Percentiles rank a stretch among this genome's conserved stretches.
Conservation (phyloP, 2,113 vertebrate species). For the Semnornis frantzii region DNA sequence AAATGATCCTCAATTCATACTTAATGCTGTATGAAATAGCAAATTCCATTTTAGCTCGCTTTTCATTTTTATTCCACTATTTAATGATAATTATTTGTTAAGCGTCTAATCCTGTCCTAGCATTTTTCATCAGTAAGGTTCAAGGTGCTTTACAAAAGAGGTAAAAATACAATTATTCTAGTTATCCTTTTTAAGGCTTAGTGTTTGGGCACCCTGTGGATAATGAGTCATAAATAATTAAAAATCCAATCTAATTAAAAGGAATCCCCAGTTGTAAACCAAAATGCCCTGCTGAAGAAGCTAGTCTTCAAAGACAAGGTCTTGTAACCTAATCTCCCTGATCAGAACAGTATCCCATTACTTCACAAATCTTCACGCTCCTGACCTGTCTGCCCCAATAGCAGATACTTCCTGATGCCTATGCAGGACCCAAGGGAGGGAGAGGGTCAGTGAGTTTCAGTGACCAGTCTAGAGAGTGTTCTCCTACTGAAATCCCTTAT, state of each 20-base stretch:
- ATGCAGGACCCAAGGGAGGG: background rate
- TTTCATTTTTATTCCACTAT: background rate
- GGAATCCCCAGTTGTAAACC: background rate
- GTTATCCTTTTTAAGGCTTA: background rate
- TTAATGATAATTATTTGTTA: background rate
- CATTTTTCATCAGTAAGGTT: background rate
- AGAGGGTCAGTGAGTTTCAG: background rate
- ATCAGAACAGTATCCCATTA: background rate
- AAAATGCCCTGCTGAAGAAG: background rate
- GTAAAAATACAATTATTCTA: background rate
- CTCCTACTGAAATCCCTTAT: background rate
- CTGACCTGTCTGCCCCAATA: background rate
- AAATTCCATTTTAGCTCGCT: background rate
- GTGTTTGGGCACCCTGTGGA: background rate
- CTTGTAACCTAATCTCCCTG: background rate
- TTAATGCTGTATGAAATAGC: background rate
- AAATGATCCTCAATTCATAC: background rate
- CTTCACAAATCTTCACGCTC: background rate
- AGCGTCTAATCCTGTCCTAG: background rate
- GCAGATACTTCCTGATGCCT: background rate
- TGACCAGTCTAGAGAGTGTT: background rate
- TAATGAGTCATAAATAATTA: conserved; percentile 34
- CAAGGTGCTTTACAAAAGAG: conserved; percentile 37
- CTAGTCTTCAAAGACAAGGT: background rate
- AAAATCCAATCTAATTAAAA: conserved; percentile 26